Evolutionary conservation across 1,140 invertebrate genomes (phyloP).

Genomic region (Apocrypta bakeri): DNA sequence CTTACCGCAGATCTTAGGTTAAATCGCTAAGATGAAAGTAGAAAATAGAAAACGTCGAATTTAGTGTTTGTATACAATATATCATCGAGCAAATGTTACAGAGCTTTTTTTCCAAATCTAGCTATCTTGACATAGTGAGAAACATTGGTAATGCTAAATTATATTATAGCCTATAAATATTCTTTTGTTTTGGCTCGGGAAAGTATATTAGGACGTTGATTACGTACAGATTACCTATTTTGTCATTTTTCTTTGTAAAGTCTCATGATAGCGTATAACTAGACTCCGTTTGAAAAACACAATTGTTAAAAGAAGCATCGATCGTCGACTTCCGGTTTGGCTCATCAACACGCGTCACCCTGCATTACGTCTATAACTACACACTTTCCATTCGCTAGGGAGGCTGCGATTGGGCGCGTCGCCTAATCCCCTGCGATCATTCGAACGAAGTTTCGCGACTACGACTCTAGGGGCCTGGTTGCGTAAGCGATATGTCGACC

Average conservation of each 20-base stretch:
- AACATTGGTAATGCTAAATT: too few relatives aligned
- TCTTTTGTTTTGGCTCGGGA: too few relatives aligned
- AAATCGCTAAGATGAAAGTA: not conserved
- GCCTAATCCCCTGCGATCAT: conserved; percentile 22
- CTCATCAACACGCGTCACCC: conserved; percentile 69
- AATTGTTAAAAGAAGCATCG: conserved; percentile 51
- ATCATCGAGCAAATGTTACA: not conserved
- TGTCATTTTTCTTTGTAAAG: too few relatives aligned
- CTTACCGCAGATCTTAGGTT: not conserved
- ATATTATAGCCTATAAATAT: too few relatives aligned
- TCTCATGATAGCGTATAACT: too few relatives aligned
- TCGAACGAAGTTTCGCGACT: not conserved
- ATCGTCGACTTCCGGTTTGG: conserved; percentile 69
- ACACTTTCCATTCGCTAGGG: conserved; percentile 64
- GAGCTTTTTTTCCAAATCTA: too few relatives aligned
- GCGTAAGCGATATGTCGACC: conserved; percentile 64
- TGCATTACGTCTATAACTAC: conserved; percentile 68
- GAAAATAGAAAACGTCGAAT: not conserved
- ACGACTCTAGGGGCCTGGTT: conserved; percentile 55
- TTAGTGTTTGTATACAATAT: not conserved
- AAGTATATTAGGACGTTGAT: too few relatives aligned
- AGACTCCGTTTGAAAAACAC: too few relatives aligned
- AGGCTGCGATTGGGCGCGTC: not conserved
- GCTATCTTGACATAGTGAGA: too few relatives aligned
- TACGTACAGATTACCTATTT: too few relatives aligned